A percentile compares a stretch with the other conserved stretches of the same genome.
Conservation (phyloP, 2,113 vertebrate species). For the Benitochromis conjunctus region DNA sequence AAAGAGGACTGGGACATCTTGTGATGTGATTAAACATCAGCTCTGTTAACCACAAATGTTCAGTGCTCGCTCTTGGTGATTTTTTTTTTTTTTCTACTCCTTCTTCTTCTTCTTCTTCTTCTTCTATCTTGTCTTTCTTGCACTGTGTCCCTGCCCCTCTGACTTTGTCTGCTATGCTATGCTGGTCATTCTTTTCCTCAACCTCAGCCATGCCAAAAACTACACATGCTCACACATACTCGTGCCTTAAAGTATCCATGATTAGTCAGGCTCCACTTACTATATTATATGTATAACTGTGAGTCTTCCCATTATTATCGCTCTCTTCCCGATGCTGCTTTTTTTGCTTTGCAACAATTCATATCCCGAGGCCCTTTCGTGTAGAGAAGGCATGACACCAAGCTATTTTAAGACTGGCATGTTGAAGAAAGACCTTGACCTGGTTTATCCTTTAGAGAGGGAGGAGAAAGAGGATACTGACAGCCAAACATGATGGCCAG, state of each 20-base stretch:
- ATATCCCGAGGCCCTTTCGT: conserved; percentile 41
- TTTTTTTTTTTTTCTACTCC: neutral
- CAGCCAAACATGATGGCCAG: conserved; percentile 29
- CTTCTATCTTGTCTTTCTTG: neutral
- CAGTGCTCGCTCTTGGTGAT: neutral
- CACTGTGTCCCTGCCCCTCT: neutral
- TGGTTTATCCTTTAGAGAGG: conserved; percentile 55
- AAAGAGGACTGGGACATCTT: conserved; percentile 53
- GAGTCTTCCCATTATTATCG: conserved; percentile 20
- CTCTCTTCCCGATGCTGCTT: conserved; percentile 7
- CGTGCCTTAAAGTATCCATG: neutral
- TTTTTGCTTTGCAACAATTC: conserved; percentile 18
- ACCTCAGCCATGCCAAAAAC: neutral
- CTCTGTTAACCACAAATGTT: conserved; percentile 54
- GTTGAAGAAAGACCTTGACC: conserved; percentile 62
- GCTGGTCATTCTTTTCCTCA: neutral
- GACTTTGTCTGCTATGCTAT: neutral
- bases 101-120: no score
- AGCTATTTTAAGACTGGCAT: conserved; percentile 62
- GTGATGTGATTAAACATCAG: conserved; percentile 64
- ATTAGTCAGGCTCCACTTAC: conserved; percentile 23
- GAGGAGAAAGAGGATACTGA: conserved; percentile 24
- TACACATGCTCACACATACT: neutral
- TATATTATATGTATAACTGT: conserved; percentile 25
- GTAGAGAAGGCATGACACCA: conserved; percentile 30